Evolutionary conservation across 1,140 invertebrate species (phyloP).

Genomic region (Arion vulgaris): DNA sequence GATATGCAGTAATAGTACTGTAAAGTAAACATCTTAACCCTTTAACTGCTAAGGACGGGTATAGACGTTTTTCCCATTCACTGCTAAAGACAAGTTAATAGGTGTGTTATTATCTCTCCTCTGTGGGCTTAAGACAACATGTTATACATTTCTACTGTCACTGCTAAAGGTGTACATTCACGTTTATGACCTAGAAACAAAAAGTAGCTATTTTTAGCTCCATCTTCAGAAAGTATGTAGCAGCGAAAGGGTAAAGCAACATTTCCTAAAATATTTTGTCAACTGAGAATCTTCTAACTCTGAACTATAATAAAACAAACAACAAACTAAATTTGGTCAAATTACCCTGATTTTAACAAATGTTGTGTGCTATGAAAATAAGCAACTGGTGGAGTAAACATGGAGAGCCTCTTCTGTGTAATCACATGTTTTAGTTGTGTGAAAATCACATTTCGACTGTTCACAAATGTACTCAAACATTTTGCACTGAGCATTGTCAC

Average conservation of each 20-base stretch:
- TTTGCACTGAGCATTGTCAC: conserved; percentile 3
- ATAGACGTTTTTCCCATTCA: no score
- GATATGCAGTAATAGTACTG: no score
- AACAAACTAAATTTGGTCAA: not conserved
- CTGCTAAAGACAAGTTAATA: no score
- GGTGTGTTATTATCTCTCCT: no score
- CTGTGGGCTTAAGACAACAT: no score
- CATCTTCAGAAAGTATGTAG: not conserved
- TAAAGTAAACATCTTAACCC: no score
- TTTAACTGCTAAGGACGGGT: no score
- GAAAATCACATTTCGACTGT: not conserved
- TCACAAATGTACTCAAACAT: conserved; percentile 20
- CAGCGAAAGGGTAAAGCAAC: not conserved
- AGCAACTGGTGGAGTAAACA: conserved; percentile 10
- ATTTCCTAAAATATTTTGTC: not conserved
- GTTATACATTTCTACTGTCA: no score
- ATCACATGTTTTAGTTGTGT: not conserved
- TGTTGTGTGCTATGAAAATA: conserved; percentile 12
- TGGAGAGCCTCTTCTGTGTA: not conserved
- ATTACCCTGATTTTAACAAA: conserved; percentile 36
- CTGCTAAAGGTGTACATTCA: no score
- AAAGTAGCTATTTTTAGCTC: not conserved
- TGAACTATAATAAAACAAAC: not conserved
- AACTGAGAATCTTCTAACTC: not conserved
- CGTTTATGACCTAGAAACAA: no score